Percentiles rank a stretch among this genome's conserved stretches.
These are phyloP conservation scores for Muschampia staudingeri DNA, from an alignment of 2,888 invertebrate species.

Conservation along the genomic window DNA sequence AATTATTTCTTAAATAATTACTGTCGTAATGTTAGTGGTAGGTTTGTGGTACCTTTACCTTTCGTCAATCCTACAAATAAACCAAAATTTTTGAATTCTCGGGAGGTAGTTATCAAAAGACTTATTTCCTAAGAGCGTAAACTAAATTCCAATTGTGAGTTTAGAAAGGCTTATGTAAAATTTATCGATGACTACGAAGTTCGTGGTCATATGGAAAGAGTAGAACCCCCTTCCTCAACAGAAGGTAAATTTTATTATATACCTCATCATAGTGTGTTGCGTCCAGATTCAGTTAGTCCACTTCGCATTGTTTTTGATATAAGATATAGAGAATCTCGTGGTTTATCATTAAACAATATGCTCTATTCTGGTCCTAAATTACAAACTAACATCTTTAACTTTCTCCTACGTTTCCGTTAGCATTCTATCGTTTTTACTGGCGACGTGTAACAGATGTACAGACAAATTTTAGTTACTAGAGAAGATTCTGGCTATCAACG, in stretches of 20 bases:
- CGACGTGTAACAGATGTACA: conserved; percentile 13
- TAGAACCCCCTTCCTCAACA: conserved; percentile 8
- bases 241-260: conserved; percentile 25
- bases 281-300: conserved; percentile 21
- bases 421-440: conserved; percentile 5
- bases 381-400: not conserved
- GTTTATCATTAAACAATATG: not conserved
- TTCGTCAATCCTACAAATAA: conserved; percentile 4
- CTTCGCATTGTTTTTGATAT: conserved; percentile 28
- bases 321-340: conserved; percentile 1
- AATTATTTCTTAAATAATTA: not conserved
- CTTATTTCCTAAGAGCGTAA: conserved; percentile 15
- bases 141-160: not conserved
- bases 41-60: conserved; percentile 7
- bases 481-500: not conserved
- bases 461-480: conserved; percentile 10
- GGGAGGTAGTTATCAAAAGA: conserved; percentile 20
- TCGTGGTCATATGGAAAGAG: conserved; percentile 16
- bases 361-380: not conserved
- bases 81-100: conserved; percentile 26
- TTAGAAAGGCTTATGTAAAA: conserved; percentile 10
- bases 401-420: not conserved
- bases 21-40: not conserved
- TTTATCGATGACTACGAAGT: conserved; percentile 18
- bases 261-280: conserved; percentile 29